These are phyloP conservation scores for Benthosema pterotum DNA, from an alignment of 2,797 vertebrate species.

Conservation along the genomic window DNA sequence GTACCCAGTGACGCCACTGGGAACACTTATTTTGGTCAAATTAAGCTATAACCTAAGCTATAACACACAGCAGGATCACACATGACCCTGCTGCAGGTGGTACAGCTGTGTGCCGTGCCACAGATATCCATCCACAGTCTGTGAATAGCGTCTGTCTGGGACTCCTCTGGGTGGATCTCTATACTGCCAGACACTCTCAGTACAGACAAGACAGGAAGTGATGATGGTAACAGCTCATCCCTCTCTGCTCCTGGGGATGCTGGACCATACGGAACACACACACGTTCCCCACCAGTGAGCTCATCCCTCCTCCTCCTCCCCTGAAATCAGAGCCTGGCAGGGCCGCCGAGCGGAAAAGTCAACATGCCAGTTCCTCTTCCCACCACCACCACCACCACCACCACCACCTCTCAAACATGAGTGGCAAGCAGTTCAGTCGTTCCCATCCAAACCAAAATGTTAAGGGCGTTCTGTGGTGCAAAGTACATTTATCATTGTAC, in stretches of 20 bases:
- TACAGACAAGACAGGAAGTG: constrained; percentile 38
- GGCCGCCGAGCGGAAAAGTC: constrained; percentile 48
- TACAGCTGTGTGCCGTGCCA: constrained; percentile 15
- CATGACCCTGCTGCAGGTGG: no score
- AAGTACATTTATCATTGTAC: no score
- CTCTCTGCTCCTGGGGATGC: constrained; percentile 12
- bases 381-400: no score
- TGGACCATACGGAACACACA: constrained; percentile 40
- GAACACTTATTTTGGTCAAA: no score
- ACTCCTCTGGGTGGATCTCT: constrained; percentile 1
- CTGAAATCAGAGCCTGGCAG: constrained; percentile 45
- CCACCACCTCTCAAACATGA: constrained; percentile 8
- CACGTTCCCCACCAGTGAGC: constrained; percentile 44
- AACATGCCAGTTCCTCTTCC: constrained; percentile 30
- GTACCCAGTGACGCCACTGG: no score
- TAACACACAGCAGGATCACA: no score
- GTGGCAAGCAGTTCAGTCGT: constrained; percentile 11
- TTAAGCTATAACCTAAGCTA: no score
- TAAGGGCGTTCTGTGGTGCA: no score
- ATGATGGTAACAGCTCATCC: constrained; percentile 27
- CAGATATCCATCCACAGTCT: background rate
- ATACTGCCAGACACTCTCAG: constrained; percentile 3
- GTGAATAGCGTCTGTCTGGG: constrained; percentile 17
- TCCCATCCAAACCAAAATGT: constrained; percentile 34
- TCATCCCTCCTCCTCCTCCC: constrained; percentile 32